A percentile compares a stretch with the other conserved stretches of the same genome.
Evolutionary conservation across 2,888 invertebrate genomes (phyloP).

Genomic region (Agrochola litura): DNA sequence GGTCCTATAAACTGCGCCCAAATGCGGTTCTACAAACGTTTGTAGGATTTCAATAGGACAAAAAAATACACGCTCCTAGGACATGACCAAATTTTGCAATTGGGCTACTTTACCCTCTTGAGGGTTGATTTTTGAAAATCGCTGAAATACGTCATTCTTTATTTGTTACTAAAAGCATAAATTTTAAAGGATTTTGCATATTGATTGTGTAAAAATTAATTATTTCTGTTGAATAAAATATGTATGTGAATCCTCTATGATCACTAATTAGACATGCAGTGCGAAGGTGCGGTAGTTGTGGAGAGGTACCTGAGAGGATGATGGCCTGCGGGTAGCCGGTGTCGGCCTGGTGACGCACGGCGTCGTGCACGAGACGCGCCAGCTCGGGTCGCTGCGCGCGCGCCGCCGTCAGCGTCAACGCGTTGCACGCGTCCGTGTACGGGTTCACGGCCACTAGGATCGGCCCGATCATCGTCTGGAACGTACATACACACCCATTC

Average conservation of each 20-base stretch:
- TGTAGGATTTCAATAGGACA: too few relatives aligned
- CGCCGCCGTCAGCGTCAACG: conserved; percentile 95
- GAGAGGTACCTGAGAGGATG: conserved; percentile 94
- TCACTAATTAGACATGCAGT: background rate
- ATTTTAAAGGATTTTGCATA: too few relatives aligned
- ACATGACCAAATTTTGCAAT: too few relatives aligned
- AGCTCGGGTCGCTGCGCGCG: conserved; percentile 95
- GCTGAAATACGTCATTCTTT: too few relatives aligned
- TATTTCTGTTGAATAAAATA: background rate
- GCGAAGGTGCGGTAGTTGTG: background rate
- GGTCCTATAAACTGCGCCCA: too few relatives aligned
- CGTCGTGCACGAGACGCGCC: conserved; percentile 97
- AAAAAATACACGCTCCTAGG: too few relatives aligned
- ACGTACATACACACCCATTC: conserved; percentile 55
- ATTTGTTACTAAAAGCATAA: too few relatives aligned
- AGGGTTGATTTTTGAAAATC: too few relatives aligned
- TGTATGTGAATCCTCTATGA: background rate
- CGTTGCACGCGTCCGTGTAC: conserved; percentile 96
- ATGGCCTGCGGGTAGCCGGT: conserved; percentile 99
- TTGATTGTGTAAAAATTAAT: background rate
- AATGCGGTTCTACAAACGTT: too few relatives aligned
- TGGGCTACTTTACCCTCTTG: too few relatives aligned
- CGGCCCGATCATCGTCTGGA: conserved; percentile 97
- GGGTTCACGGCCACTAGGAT: conserved; percentile 97
- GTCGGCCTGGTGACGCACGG: conserved; percentile 97